Conservation (phyloP, 2,888 invertebrate genomes). For the Ophion costatus region DNA sequence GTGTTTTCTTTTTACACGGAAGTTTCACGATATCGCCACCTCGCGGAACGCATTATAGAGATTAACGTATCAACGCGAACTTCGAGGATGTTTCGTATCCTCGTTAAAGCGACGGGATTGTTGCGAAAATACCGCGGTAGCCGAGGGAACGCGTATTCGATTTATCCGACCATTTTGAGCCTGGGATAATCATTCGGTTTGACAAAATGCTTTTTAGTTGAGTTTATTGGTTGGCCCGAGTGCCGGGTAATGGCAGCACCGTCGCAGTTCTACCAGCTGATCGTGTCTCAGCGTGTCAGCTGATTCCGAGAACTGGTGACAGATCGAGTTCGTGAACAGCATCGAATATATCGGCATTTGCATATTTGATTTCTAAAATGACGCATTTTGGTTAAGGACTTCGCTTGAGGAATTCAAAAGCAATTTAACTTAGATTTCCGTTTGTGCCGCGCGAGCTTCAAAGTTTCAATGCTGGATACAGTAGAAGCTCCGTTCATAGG, state of each 20-base stretch:
- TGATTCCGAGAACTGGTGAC: slow-evolving; percentile 31
- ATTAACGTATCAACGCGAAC: slow-evolving; percentile 1
- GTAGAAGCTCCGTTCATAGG: too few species aligned
- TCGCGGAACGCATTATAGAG: slow-evolving; percentile 14
- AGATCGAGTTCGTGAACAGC: neutral
- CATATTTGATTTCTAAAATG: too few species aligned
- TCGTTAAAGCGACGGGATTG: slow-evolving; percentile 1
- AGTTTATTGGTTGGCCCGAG: neutral
- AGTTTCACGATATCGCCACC: slow-evolving; percentile 45
- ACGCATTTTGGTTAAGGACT: too few species aligned
- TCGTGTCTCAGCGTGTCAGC: slow-evolving; percentile 9
- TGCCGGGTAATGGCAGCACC: slow-evolving; percentile 7
- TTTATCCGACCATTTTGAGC: slow-evolving; percentile 22
- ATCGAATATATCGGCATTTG: too few species aligned
- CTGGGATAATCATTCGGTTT: slow-evolving; percentile 16
- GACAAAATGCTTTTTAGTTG: slow-evolving; percentile 29
- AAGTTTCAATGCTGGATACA: too few species aligned
- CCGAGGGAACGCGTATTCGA: slow-evolving; percentile 8
- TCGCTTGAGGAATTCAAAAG: too few species aligned
- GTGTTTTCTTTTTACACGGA: slow-evolving; percentile 19
- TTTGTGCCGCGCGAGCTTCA: too few species aligned
- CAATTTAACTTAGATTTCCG: too few species aligned
- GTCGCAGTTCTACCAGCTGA: slow-evolving; percentile 21
- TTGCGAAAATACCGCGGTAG: slow-evolving; percentile 6
- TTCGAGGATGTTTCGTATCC: neutral